Percentiles rank a stretch among this genome's conserved stretches.
Evolutionary conservation across 2,797 vertebrate species (phyloP).

Genomic region (Protonibea diacanthus): DNA sequence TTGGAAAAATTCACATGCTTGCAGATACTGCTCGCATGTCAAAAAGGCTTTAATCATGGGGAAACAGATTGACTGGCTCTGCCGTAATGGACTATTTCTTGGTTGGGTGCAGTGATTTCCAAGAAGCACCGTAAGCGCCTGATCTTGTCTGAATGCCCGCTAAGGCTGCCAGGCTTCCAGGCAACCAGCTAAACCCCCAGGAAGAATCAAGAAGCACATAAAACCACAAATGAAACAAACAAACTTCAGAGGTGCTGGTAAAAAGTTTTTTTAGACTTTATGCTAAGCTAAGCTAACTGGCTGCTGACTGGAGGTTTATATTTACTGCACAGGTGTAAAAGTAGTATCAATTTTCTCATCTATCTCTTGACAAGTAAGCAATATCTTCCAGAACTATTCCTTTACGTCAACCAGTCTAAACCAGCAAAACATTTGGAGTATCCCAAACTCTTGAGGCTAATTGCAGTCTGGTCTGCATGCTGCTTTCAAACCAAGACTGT

Average conservation of each 20-base stretch:
- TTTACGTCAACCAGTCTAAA: conserved; percentile 7
- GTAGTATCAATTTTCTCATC: background rate
- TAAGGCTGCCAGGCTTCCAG: background rate
- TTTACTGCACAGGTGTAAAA: background rate
- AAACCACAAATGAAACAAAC: background rate
- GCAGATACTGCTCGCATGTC: no score
- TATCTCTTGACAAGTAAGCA: background rate
- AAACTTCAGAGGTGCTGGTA: background rate
- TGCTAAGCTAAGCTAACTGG: background rate
- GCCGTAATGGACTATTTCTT: background rate
- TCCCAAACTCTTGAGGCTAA: conserved; percentile 26
- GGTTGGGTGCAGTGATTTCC: background rate
- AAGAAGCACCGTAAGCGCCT: background rate
- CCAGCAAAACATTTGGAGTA: conserved; percentile 18
- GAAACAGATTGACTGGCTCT: background rate
- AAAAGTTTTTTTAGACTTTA: background rate
- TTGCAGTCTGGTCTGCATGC: conserved; percentile 38
- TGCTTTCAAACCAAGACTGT: conserved; percentile 47
- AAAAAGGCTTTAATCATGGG: background rate
- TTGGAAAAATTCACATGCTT: no score
- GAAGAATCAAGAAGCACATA: no score
- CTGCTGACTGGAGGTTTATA: background rate
- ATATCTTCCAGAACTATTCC: background rate
- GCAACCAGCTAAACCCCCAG: background rate
- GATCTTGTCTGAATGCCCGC: no score